Evolutionary conservation across 2,113 vertebrate genomes (phyloP).

Genomic region (Podocnemis expansa): DNA sequence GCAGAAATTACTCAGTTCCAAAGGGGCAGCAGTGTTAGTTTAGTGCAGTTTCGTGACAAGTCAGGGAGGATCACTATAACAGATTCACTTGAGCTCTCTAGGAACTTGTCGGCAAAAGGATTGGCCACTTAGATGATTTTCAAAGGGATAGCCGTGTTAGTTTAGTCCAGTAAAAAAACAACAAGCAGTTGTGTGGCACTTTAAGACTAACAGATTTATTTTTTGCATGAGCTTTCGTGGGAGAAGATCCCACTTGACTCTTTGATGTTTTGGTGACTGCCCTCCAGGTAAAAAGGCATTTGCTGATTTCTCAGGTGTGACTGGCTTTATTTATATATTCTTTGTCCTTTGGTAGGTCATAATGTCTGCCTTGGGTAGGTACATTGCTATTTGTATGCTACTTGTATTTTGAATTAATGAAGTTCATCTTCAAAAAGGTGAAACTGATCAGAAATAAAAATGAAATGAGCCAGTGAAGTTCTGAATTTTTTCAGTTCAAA

Average conservation of each 20-base stretch:
- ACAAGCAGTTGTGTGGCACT: too few relatives aligned
- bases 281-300: neutral
- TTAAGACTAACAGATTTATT: too few relatives aligned
- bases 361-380: slow-evolving; percentile 8
- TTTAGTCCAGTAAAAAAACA: too few relatives aligned
- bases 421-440: slow-evolving; percentile 57
- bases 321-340: neutral
- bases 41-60: neutral
- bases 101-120: neutral
- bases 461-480: slow-evolving; percentile 51
- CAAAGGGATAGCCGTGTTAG: too few relatives aligned
- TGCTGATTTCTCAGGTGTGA: neutral
- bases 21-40: too few relatives aligned
- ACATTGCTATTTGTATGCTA: slow-evolving; percentile 9
- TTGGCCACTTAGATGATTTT: neutral
- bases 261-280: neutral
- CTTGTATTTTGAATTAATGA: slow-evolving; percentile 50
- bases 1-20: neutral
- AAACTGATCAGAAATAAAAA: slow-evolving; percentile 61
- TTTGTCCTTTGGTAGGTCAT: neutral
- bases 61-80: neutral
- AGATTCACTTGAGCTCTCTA: neutral
- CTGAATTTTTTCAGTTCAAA: slow-evolving; percentile 7
- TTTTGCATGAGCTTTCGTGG: too few relatives aligned
- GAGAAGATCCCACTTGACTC: too few relatives aligned